Conservation (phyloP, 2,797 vertebrate species). For the Macroramphosus scolopax region DNA sequence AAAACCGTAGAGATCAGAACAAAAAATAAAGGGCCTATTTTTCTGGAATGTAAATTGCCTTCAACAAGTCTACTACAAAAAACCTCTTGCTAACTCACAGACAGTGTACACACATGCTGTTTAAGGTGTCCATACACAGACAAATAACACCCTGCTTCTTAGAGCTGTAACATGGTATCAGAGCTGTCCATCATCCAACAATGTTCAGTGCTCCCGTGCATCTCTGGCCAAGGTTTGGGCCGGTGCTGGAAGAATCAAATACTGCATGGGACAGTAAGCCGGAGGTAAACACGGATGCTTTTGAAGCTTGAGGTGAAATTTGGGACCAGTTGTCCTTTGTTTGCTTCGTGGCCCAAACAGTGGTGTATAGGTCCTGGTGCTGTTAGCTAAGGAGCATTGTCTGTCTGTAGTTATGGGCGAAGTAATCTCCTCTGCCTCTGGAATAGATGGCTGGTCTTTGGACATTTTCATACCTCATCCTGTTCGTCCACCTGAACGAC, state of each 20-base stretch:
- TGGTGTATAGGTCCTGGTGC: conserved; percentile 34
- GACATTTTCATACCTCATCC: conserved; percentile 54
- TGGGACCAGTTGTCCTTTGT: conserved; percentile 27
- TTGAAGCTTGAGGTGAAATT: conserved; percentile 42
- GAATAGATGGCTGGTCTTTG: conserved; percentile 68
- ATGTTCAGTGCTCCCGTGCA: conserved; percentile 30
- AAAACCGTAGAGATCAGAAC: conserved; percentile 65
- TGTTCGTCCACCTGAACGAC: conserved; percentile 49
- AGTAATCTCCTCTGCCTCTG: conserved; percentile 51
- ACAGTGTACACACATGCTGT: conserved; percentile 70
- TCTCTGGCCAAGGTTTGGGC: conserved; percentile 31
- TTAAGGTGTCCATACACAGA: conserved; percentile 61
- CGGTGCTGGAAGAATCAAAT: conserved; percentile 31
- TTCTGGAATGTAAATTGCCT: conserved; percentile 76
- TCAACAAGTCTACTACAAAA: conserved; percentile 72
- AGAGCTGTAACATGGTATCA: conserved; percentile 39
- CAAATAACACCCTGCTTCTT: conserved; percentile 62
- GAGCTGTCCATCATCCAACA: conserved; percentile 45
- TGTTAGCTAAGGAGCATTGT: conserved; percentile 34
- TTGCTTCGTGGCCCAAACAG: conserved; percentile 35
- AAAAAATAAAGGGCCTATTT: conserved; percentile 74
- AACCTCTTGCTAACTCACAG: conserved; percentile 67
- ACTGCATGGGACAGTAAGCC: conserved; percentile 43
- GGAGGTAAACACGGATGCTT: conserved; percentile 39
- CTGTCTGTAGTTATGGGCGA: conserved; percentile 42